phyloP scores from a whole-genome alignment of 2,888 invertebrate species.

The Erpobdella octoculata region DNA sequence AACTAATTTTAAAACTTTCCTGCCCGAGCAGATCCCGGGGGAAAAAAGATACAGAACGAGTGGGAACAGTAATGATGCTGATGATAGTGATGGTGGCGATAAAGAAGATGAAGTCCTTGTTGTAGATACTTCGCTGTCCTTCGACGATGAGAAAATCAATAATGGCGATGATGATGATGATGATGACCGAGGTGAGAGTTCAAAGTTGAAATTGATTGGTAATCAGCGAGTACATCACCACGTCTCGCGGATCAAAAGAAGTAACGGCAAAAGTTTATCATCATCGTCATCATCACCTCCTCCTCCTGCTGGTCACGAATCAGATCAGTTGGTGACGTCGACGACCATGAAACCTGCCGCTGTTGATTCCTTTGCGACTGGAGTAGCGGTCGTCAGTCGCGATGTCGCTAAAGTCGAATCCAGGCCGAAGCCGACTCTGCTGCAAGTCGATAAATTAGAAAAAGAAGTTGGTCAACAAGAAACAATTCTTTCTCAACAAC shows the following conservation, averaged over 20 bases:
- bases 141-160: not conserved
- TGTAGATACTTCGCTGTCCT: not conserved
- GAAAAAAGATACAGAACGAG: not conserved
- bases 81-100: not conserved
- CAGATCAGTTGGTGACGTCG: not conserved
- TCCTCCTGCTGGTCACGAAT: too few relatives aligned
- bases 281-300: not conserved
- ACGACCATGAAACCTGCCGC: not conserved
- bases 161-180: too few relatives aligned
- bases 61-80: not conserved
- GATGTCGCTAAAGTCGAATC: not conserved
- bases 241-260: too few relatives aligned
- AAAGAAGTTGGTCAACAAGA: not conserved
- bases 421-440: not conserved
- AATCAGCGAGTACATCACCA: too few relatives aligned
- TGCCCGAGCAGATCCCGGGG: too few relatives aligned
- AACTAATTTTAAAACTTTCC: too few relatives aligned
- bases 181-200: too few relatives aligned
- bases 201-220: too few relatives aligned
- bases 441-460: not conserved
- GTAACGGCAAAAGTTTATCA: too few relatives aligned
- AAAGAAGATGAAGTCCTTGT: not conserved
- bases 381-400: too few relatives aligned
- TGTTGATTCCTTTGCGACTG: too few relatives aligned
- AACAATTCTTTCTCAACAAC: not conserved